Base-by-base conservation (phyloP, 2,888 invertebrate genomes). In the Pristionchus entomophagus region DNA sequence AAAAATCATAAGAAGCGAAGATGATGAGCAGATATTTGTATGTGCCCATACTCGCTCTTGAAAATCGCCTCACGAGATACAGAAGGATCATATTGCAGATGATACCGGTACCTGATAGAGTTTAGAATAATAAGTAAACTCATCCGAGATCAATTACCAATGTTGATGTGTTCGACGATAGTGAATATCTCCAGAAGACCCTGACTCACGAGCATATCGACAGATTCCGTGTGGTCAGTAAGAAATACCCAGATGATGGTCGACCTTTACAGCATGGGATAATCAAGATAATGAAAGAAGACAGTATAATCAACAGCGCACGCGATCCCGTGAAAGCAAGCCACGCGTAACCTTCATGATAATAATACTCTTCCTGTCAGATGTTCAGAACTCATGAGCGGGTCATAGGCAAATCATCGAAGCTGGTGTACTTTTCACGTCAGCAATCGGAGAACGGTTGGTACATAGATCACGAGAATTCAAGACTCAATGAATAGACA, bases 21-120 rank as follows among this genome's bases (percentile, higher is more conserved):
- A 45, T 73, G 8, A 41, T 73, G 41, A 73, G 73, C 14, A 73
- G 73, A n/a, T 45, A 73, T 6, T 73, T 73, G 41, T 73, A 73
- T 0, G 73, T 73, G 10, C 73, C 73, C 38, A 73, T 41, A 45
- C 73, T 73, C 1, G 38, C 41, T 45, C 73, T 22, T 10, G 73
- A 73, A 41, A 73, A 73, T 26, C 41, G 41, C 12, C 26, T 45
- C 41, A 73, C 73, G 12, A 73, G 73, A 41, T 73, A 73, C 45
- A 73, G 26, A 14, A 73, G 38, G 73, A 73, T 41, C 12, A 45
- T n/a, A 14, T 73, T 73, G 41, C 73, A 73, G n/a, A 73, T 41
- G 41, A 73, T 73, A 22, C 73, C 73, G 10, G 73, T 73, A 0
- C 41, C 73, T 73, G 45, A 5, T 19, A 8, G 35, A 10, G 4